These are phyloP conservation scores for Brachyrhaphis roseni DNA, from an alignment of 2,797 vertebrate genomes.

Conservation along the genomic window DNA sequence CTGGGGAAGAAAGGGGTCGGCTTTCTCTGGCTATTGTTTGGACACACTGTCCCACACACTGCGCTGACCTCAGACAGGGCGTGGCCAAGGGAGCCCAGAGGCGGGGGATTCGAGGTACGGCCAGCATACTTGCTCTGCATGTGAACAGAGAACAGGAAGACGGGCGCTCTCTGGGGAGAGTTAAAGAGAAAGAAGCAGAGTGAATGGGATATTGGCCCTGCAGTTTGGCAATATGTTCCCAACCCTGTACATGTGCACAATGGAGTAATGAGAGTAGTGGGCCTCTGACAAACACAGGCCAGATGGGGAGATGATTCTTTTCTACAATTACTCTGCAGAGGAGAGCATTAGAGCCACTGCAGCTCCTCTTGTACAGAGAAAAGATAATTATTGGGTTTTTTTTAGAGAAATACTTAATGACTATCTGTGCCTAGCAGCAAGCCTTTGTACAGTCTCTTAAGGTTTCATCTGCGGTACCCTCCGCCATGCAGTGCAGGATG, in stretches of 20 bases:
- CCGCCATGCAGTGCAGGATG: constrained; percentile 7
- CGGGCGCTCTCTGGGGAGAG: constrained; percentile 63
- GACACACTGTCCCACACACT: constrained; percentile 75
- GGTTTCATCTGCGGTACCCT: constrained; percentile 20
- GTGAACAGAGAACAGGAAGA: constrained; percentile 65
- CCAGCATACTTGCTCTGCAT: constrained; percentile 64
- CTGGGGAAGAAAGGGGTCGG: constrained; percentile 34
- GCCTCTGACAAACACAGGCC: constrained; percentile 77
- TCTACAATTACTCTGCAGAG: constrained; percentile 66
- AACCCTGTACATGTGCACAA: constrained; percentile 51
- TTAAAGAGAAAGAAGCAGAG: constrained; percentile 53
- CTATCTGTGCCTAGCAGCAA: constrained; percentile 30
- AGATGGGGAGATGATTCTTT: constrained; percentile 76
- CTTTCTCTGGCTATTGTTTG: constrained; percentile 76
- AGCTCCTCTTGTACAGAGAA: constrained; percentile 47
- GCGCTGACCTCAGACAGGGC: constrained; percentile 79
- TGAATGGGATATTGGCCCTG: constrained; percentile 58
- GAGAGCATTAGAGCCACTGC: constrained; percentile 49
- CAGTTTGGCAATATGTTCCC: constrained; percentile 57
- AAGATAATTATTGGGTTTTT: constrained; percentile 46
- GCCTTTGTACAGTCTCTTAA: constrained; percentile 29
- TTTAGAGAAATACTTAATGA: constrained; percentile 56
- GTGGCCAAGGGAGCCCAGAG: constrained; percentile 64
- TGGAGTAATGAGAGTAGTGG: constrained; percentile 76
- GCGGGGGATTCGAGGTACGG: constrained; percentile 50